phyloP scores from a whole-genome alignment of 2,113 vertebrate genomes.

The Bagarius yarrelli region DNA sequence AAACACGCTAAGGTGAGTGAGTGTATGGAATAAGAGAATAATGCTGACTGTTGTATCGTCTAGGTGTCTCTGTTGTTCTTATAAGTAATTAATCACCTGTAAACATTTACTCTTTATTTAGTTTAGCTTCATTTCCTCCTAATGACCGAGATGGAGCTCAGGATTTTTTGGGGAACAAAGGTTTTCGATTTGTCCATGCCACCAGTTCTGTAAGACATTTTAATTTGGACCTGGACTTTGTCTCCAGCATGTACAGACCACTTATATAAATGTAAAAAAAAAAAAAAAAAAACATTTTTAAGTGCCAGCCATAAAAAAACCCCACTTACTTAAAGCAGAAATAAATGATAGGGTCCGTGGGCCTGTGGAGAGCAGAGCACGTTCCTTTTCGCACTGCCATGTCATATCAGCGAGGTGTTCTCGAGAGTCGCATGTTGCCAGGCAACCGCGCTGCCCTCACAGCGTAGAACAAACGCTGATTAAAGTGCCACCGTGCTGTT shows the following conservation, averaged over 20 bases:
- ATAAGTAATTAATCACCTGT: neutral
- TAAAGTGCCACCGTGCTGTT: constrained; percentile 54
- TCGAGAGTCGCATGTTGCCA: constrained; percentile 50
- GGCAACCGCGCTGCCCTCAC: constrained; percentile 47
- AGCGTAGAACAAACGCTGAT: constrained; percentile 50
- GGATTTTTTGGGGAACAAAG: too few relatives aligned
- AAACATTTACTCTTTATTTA: neutral
- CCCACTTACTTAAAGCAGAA: constrained; percentile 33
- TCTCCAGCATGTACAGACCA: neutral
- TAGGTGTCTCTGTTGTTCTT: neutral
- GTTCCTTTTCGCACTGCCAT: constrained; percentile 35
- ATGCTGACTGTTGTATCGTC: neutral
- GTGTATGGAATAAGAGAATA: neutral
- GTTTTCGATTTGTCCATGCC: neutral
- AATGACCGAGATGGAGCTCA: too few relatives aligned
- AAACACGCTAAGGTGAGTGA: neutral
- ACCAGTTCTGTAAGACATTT: neutral
- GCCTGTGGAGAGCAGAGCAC: constrained; percentile 30
- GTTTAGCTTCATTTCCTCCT: too few relatives aligned
- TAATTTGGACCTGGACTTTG: neutral
- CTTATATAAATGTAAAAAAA: constrained; percentile 27
- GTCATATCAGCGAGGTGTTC: constrained; percentile 43
- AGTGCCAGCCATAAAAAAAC: neutral
- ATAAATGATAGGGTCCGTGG: constrained; percentile 45
- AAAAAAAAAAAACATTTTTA: neutral